Percentiles rank a stretch among this genome's conserved stretches.
phyloP scores from a whole-genome alignment of 2,888 invertebrate genomes.

The Pollenia amentaria region DNA sequence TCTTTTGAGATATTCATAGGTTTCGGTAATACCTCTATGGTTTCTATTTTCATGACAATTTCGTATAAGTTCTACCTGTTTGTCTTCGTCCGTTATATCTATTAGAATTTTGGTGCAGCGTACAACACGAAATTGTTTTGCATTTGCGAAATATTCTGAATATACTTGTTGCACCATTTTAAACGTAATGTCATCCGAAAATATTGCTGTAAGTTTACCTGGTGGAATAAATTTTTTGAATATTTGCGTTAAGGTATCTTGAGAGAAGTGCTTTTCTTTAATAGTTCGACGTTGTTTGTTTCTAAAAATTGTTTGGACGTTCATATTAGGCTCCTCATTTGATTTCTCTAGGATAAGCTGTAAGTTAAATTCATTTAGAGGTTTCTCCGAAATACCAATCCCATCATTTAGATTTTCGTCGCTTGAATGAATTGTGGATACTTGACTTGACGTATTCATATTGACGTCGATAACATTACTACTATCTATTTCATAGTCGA shows the following conservation, averaged over 20 bases:
- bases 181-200: slow-evolving; percentile 58
- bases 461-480: not conserved
- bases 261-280: slow-evolving; percentile 48
- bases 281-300: slow-evolving; percentile 64
- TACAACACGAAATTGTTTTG: slow-evolving; percentile 36
- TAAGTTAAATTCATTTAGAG: slow-evolving; percentile 71
- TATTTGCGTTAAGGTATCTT: slow-evolving; percentile 52
- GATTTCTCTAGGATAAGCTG: slow-evolving; percentile 66
- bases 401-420: slow-evolving; percentile 70
- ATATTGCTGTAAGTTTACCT: slow-evolving; percentile 62
- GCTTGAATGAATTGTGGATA: slow-evolving; percentile 13
- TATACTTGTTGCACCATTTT: slow-evolving; percentile 60
- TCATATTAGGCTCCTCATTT: slow-evolving; percentile 8
- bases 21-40: slow-evolving; percentile 7
- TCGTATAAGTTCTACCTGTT: not conserved
- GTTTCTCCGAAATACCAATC: slow-evolving; percentile 68
- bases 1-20: slow-evolving; percentile 1
- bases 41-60: slow-evolving; percentile 65
- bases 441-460: not conserved
- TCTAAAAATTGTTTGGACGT: slow-evolving; percentile 64
- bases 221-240: slow-evolving; percentile 69
- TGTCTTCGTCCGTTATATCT: not conserved
- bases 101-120: slow-evolving; percentile 16
- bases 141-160: slow-evolving; percentile 68
- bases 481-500: not conserved